Base-by-base conservation (phyloP, 2,888 invertebrate species). In the Drosophila recens region DNA sequence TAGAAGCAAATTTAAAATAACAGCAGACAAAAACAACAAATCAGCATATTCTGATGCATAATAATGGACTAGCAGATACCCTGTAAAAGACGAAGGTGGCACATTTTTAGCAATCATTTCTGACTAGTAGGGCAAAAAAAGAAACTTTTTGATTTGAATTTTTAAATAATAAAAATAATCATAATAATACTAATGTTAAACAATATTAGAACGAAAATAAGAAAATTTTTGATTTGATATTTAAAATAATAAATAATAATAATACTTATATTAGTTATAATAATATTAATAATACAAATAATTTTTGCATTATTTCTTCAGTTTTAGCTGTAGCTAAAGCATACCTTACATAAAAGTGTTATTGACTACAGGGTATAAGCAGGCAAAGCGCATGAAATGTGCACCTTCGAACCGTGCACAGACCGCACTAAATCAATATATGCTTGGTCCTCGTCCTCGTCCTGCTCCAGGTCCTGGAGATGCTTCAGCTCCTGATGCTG, bases 371-470 rank as follows among this genome's bases (percentile, higher is more conserved):
- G 61, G 53, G 65, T 70, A 74, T 62, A 38, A 43, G 34, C 48
- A 48, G 48, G 36, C 38, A 63, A 43, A 51, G 58, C 51, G 53
- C 67, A 65, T 76, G 69, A 23, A 38, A 66, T 56, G 46, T 53
- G 56, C 42, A 48, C 13, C 59, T 56, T 53, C 15, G 38, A 20
- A 53, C 30, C 42, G 9, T 30, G 45, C 61, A 61, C 38, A 49
- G 52, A 72, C 80, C 75, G 6, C 75, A 83, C 72, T 83, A 82
- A 86, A 86, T 84, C 84, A 83, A 86, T 84, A 86, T 81, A 64
- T 70, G 56, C 66, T 62, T 49, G 56, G 56, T 66, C 42, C 53
- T 54, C 33, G n/a, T 36, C 42, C 53, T 54, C 27, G n/a, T 36
- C 34, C 17, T 17, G 17, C 2, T 2, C 8, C 30, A 2, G 30